Evolutionary conservation across 2,888 invertebrate species (phyloP), one percentile per base, ranked within the genome.

Genomic region (Eupithecia abbreviata): DNA sequence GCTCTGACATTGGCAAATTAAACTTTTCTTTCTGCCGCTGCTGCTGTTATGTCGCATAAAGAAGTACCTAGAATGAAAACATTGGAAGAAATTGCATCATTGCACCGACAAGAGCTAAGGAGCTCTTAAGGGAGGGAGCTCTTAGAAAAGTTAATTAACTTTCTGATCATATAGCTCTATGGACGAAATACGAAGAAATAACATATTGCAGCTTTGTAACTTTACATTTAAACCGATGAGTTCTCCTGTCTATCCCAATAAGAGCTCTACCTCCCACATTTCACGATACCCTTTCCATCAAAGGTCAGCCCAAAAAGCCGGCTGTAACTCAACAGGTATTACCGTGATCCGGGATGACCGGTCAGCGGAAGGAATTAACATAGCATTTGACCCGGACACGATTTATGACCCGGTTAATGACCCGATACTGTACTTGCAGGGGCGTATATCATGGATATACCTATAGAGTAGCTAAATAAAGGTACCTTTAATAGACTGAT

Each of bases 291-390:
- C 74, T 72, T 77, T 71, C 30, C 66, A 77, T 65, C 76, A 74
- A 72, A 79, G 79, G 81, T 77, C 81, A 79, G 79, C 79, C 75
- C 73, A 51, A 74, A 90, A 91, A 92, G 88, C 91, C 88, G 85
- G 82, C 87, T 86, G 90, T 94, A 93, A 94, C 91, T 94, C 94
- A 94, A 93, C 94, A 93, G 93, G 94, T 93, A 94, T 94, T 94
- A 90, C 88, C 82, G 85, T 88, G 91, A 91, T 89, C 90, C 90
- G 83, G 87, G 90, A 87, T 92, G 92, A 91, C 91, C 93, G 89
- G 86, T 88, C 90, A 87, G 88, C 89, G 87, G 85, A 85, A 82
- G 82, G 90, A 91, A 92, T 93, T 92, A 92, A 85, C 90, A 88
- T 88, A 88, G 84, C 87, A 84, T 86, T 85, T 86, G 86, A 88